Base-by-base conservation (phyloP, 1,140 invertebrate species). In the Eriosoma lanigerum region DNA sequence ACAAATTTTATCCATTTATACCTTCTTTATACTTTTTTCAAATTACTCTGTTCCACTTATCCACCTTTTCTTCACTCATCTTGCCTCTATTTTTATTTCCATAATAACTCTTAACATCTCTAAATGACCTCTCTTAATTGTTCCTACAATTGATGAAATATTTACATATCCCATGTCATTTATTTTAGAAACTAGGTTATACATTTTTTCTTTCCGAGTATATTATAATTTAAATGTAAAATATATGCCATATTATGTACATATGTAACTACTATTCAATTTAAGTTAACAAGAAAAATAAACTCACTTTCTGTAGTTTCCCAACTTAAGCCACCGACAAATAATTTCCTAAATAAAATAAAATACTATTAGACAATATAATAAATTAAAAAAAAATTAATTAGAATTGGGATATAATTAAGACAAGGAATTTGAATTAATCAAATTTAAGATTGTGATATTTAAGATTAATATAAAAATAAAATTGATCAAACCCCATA, bases 321-420 rank as follows among this genome's bases (percentile, higher is more conserved):
- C 96, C 96, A 98, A 89, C 95, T 97, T 82, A 98, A 88, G 82
- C 95, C 96, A 85, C 96, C 96, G 88, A 98, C 95, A 91, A 98
- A 98, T 83, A 98, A 91, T 91, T 98, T 98, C 89, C 96, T 98
- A 91, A 92, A 94, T 88, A 85, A 87, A 86, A 86, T 50, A 26
- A 87, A 87, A 29, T 29, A 19, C 3, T 29, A 29, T 72, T 72
- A 72, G 26, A 52, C 29, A 52, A n/a, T 32, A 17, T 29, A 32
- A 62, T 54, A 21, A 15, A 66, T 26, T 26, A 17, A 19, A 50
- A 50, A 50, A 10, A 70, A 70, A 26, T 50, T 12, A 70, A 26
- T 50, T 12, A 52, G 29, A 72, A 44, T 29, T 72, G 68, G 68
- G 68, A 72, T 50, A 52, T n/a, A 72, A 24, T 46, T 15, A 50